A percentile compares a stretch with the other conserved stretches of the same genome.
These are phyloP conservation scores for Chymomyza costata DNA, from an alignment of 1,140 invertebrate species.

Conservation along the genomic window DNA sequence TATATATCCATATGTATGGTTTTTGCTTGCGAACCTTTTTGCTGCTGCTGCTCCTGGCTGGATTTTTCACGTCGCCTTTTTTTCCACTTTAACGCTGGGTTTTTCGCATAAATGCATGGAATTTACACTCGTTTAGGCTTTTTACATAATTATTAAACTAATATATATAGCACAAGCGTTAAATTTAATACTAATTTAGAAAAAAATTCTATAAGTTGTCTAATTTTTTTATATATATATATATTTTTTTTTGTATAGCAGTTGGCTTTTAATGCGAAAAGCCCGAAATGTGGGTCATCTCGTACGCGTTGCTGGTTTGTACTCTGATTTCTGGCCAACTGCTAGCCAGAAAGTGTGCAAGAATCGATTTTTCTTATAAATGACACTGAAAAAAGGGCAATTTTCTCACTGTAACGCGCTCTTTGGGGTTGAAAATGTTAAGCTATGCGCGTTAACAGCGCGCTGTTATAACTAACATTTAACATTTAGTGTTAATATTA, in stretches of 20 bases:
- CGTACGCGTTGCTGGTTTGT: constrained; percentile 67
- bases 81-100: constrained; percentile 55
- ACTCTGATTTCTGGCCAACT: constrained; percentile 67
- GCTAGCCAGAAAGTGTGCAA: constrained; percentile 50
- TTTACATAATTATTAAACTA: constrained; percentile 51
- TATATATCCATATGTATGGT: background rate
- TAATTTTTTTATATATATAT: constrained; percentile 21
- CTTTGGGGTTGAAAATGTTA: constrained; percentile 55
- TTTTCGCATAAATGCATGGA: constrained; percentile 73
- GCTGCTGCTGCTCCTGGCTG: constrained; percentile 32
- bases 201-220: constrained; percentile 41
- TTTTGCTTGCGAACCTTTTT: constrained; percentile 53
- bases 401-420: constrained; percentile 34
- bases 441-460: no score
- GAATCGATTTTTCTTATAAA: constrained; percentile 67
- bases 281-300: constrained; percentile 74
- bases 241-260: constrained; percentile 51
- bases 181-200: constrained; percentile 35
- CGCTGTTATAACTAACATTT: constrained; percentile 14
- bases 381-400: constrained; percentile 65
- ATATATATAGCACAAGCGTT: constrained; percentile 2
- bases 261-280: constrained; percentile 69
- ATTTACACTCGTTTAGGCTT: constrained; percentile 61
- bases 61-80: constrained; percentile 60
- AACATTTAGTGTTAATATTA: constrained; percentile 10